Conservation (phyloP, 1,140 invertebrate species). For the Wiebesia pumilae region DNA sequence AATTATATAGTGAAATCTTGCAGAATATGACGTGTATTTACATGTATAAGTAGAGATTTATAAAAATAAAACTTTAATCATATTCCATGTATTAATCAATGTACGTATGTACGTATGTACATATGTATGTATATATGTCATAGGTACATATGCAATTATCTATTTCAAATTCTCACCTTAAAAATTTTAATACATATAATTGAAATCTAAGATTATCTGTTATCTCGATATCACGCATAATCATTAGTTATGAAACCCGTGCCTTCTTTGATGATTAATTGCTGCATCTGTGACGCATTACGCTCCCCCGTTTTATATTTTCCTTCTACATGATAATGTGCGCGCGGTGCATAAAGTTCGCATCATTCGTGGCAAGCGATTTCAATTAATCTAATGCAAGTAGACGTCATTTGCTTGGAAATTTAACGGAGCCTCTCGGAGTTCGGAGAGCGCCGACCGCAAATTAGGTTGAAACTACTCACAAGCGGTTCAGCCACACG, state of each 20-base stretch:
- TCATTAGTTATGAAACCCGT: not conserved
- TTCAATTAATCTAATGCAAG: constrained; percentile 36
- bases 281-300: not conserved
- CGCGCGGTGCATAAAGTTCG: not conserved
- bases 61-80: too few relatives aligned
- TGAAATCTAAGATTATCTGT: not conserved
- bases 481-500: constrained; percentile 3
- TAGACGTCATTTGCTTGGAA: constrained; percentile 10
- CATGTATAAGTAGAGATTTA: too few relatives aligned
- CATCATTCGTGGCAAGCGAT: not conserved
- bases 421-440: constrained; percentile 2
- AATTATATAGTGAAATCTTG: too few relatives aligned
- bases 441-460: constrained; percentile 12
- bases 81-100: too few relatives aligned
- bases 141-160: too few relatives aligned
- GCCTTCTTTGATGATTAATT: constrained; percentile 13
- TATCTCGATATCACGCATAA: not conserved
- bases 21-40: too few relatives aligned
- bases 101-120: too few relatives aligned
- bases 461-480: constrained; percentile 35
- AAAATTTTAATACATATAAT: not conserved
- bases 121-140: too few relatives aligned
- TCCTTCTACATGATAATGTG: not conserved
- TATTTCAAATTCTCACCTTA: not conserved
- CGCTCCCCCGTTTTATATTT: not conserved